These are phyloP conservation scores for Aporrectodea caliginosa DNA, from an alignment of 1,140 invertebrate genomes.

Conservation along the genomic window DNA sequence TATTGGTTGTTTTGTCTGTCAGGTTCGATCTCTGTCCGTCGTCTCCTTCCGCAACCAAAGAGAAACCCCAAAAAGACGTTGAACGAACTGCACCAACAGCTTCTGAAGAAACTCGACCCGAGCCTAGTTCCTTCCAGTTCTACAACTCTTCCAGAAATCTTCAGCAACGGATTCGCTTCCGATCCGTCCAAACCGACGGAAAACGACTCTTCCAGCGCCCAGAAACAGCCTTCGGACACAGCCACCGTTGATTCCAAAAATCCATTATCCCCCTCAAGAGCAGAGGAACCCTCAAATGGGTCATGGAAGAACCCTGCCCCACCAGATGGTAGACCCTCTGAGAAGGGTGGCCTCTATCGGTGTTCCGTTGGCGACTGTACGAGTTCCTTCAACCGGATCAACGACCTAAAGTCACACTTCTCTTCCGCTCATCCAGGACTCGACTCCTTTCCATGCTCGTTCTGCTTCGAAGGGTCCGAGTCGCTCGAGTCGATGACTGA, in stretches of 20 bases:
- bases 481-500: constrained; percentile 30
- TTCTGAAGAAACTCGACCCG: neutral
- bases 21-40: too few relatives aligned
- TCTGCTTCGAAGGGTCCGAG: neutral
- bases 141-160: neutral
- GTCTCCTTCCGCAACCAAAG: neutral
- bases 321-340: neutral
- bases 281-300: neutral
- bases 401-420: neutral
- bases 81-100: neutral
- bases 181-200: neutral
- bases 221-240: neutral
- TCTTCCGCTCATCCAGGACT: neutral
- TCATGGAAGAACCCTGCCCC: neutral
- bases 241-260: neutral
- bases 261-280: too few relatives aligned
- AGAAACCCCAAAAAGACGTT: neutral
- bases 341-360: neutral
- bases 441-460: neutral
- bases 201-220: too few relatives aligned
- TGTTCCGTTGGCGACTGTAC: neutral
- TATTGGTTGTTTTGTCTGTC: too few relatives aligned
- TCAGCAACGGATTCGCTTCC: neutral
- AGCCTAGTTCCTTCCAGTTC: neutral
- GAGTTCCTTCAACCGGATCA: neutral